These are phyloP conservation scores for Gonioctena quinquepunctata DNA, from an alignment of 1,140 invertebrate genomes.

Conservation along the genomic window DNA sequence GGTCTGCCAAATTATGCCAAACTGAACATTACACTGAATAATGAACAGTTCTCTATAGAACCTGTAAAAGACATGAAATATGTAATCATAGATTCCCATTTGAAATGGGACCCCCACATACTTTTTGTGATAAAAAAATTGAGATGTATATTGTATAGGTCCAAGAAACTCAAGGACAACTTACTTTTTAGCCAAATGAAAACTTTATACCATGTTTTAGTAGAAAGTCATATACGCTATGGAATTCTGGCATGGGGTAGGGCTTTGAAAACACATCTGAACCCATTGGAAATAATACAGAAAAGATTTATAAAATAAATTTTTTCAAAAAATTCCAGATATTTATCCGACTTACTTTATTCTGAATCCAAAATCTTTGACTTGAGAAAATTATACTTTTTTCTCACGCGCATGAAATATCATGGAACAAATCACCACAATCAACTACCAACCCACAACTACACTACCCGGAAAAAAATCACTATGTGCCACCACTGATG, in stretches of 20 bases:
- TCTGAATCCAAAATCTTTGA: conserved; percentile 2
- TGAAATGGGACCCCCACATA: neutral
- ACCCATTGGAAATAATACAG: neutral
- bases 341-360: neutral
- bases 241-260: neutral
- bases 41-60: conserved; percentile 2
- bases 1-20: too few relatives aligned
- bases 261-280: neutral
- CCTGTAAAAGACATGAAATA: neutral
- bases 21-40: neutral
- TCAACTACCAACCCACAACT: too few relatives aligned
- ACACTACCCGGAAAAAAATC: too few relatives aligned
- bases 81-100: neutral
- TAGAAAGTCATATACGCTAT: neutral
- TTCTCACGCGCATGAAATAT: too few relatives aligned
- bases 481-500: too few relatives aligned
- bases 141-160: neutral
- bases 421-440: too few relatives aligned
- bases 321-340: neutral
- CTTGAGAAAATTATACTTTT: neutral
- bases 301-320: neutral
- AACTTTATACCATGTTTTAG: neutral
- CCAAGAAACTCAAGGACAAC: conserved; percentile 2
- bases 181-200: neutral
- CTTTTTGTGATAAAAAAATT: neutral